Base-by-base conservation (phyloP, 64 coral and sea anemone species). In the Pachyseris speciosa region DNA sequence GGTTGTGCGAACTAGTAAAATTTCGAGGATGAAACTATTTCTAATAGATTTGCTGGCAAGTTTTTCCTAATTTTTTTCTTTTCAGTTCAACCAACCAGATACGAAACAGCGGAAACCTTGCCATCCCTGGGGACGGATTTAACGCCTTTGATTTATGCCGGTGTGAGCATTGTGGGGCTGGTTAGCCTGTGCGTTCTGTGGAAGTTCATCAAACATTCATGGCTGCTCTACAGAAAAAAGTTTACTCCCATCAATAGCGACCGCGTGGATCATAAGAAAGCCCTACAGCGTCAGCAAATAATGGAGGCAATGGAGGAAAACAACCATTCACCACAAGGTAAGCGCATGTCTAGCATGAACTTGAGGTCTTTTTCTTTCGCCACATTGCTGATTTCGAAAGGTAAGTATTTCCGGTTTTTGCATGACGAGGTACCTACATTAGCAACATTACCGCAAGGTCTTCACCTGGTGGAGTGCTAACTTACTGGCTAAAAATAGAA, bases 211-310 rank as follows among this genome's bases (percentile, higher is more conserved):
- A 96, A 93, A 38, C 95, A 96, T 44, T 76, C 90, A 12, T 86
- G 85, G 38, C 69, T 93, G 1, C 71, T 96, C 41, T 51, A 41
- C 25, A 96, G 71, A 70, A 96, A 93, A 47, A 96, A 93, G 17
- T 96, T 93, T 37, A 96, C 95, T 11, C 66, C 87, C 34, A 96
- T 96, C 20, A 96, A 96, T 38, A 96, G 95, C 38, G 50, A 96
- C 64, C 89, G 89, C 2, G 37, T 91, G 34, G 70, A 91, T 67
- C 34, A 52, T 1, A 58, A 41, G 24, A 91, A 73, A 40, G 50
- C 20, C 26, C 52, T 39, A 34, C 77, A 58, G 22, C 51, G 60
- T 11, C 52, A 63, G 65, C 37, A 42, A 36, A 38, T 91, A 7
- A 49, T 26, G 53, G 78, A 91, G 25, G 89, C 64, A 1, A 90